These are phyloP conservation scores for Asobara japonica DNA, from an alignment of 1,140 invertebrate genomes.

Conservation along the genomic window DNA sequence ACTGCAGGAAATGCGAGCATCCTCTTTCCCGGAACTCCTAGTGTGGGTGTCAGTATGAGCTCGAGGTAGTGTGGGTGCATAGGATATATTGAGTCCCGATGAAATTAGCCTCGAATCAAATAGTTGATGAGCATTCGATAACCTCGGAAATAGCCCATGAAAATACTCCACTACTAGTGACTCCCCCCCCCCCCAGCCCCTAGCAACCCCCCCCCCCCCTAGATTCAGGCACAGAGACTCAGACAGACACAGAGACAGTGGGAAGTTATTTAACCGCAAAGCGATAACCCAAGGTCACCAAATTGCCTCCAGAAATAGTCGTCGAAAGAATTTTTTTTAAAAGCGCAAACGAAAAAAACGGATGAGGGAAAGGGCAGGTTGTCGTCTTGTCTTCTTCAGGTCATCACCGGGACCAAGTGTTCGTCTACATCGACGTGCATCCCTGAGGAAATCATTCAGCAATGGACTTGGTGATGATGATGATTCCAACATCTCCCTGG, in stretches of 20 bases:
- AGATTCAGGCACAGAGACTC: constrained; percentile 24
- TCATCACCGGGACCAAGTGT: constrained; percentile 41
- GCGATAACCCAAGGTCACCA: constrained; percentile 14
- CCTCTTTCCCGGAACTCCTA: background rate
- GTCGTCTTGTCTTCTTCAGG: constrained; percentile 54
- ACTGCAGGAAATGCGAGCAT: too few species aligned
- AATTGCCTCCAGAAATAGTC: constrained; percentile 38
- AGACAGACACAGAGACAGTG: constrained; percentile 47
- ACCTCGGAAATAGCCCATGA: constrained; percentile 1
- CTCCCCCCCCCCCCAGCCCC: background rate
- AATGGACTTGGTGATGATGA: constrained; percentile 30
- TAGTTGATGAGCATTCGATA: background rate
- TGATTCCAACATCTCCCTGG: constrained; percentile 52
- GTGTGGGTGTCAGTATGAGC: background rate
- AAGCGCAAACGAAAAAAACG: constrained; percentile 33
- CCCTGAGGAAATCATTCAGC: constrained; percentile 49
- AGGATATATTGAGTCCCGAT: too few species aligned
- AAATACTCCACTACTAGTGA: background rate
- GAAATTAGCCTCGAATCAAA: background rate
- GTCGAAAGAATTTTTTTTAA: constrained; percentile 26
- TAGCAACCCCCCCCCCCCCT: background rate
- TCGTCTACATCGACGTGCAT: constrained; percentile 42
- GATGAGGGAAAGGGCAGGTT: constrained; percentile 37
- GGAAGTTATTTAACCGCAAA: constrained; percentile 15
- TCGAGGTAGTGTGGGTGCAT: background rate